Base-by-base conservation (phyloP, 1,140 invertebrate species). In the Euura saliciscinereae region DNA sequence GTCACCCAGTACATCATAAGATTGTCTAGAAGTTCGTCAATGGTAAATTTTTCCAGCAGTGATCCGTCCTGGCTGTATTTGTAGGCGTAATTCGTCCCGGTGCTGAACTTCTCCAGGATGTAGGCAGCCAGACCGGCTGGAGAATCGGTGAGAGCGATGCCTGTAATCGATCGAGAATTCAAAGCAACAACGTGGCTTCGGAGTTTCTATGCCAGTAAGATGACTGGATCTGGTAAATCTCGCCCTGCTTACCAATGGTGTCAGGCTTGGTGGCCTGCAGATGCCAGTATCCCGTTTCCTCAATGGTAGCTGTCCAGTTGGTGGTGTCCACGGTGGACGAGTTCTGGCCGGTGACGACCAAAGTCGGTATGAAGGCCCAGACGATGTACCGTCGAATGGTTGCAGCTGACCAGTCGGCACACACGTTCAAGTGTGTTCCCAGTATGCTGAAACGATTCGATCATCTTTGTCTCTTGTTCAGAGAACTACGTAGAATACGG, bases 251-350 rank as follows among this genome's bases (percentile, higher is more conserved):
- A 94, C 94, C 95, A 72, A 98, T 87, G 10, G 97, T 98, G 81
- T 98, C 96, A 6, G 97, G 97, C 84, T 97, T 97, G 0, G 95
- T 96, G 2, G 94, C 89, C 85, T 98, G 96, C 45, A 98, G 83
- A 80, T 96, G 94, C 43, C 94, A 78, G 78, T 98, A 98, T 8
- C 96, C 97, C 65, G 83, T 83, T 84, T 97, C 95, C 77, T 91
- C 87, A 0, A 96, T 7, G 0, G 94, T 2, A 68, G 71, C 72
- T 3, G 68, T 66, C 6, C 90, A 89, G 2, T 89, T 73, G 10
- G 90, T 74, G 0, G 94, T 93, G 81, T 92, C 94, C 77, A 93
- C 87, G 80, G 86, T 91, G 2, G 90, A 81, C 4, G 86, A 77
- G 66, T 91, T 81, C 77, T 90, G 84, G 2, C 88, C 84, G 3